Evolutionary conservation across 2,888 invertebrate genomes (phyloP), one percentile per base, ranked within the genome.

Genomic region (Drosophila rubida): DNA sequence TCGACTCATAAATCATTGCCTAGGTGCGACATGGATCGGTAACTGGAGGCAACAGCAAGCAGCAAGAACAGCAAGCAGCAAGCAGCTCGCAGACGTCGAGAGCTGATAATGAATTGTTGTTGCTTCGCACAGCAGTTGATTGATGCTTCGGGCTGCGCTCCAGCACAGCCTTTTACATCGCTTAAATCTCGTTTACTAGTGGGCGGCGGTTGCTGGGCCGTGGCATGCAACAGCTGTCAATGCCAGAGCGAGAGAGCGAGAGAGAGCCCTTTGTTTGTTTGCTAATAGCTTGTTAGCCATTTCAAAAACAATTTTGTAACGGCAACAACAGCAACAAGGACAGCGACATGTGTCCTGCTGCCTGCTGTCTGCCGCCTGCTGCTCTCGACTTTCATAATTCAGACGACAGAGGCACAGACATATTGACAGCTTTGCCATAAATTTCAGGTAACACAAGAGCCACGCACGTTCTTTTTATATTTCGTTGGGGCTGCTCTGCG

Each of bases 211-310:
- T n/a, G n/a, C 8, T 23, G 22, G 45, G 8, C 14, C 13, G 51
- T 42, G 69, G 54, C 70, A 54, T 53, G 73, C 73, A 75, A 68
- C 75, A 77, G 68, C 75, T 75, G 68, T 42, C 55, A 58, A 49
- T 60, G 62, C 14, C 59, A 62, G 51, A 9, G 23, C 32, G 41
- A 11, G 19, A 25, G 11, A 58, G 50, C 22, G 19, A 19, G 19
- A 58, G 54, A n/a, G 61, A 60, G 60, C 73, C 62, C 75, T 77
- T 83, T 81, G 81, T 87, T 82, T 82, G 81, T 73, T 87, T 75
- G 79, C 87, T 87, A 87, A 87, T 82, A 82, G 82, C 82, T 85
- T 82, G 85, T 82, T 82, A 82, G 87, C 87, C 85, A 87, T 82
- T 82, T 82, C 79, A 69, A 87, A 82, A 82, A 81, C 82, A 82